Base-by-base conservation (phyloP, 1,140 invertebrate genomes). In the Rhagoletis zephyria region DNA sequence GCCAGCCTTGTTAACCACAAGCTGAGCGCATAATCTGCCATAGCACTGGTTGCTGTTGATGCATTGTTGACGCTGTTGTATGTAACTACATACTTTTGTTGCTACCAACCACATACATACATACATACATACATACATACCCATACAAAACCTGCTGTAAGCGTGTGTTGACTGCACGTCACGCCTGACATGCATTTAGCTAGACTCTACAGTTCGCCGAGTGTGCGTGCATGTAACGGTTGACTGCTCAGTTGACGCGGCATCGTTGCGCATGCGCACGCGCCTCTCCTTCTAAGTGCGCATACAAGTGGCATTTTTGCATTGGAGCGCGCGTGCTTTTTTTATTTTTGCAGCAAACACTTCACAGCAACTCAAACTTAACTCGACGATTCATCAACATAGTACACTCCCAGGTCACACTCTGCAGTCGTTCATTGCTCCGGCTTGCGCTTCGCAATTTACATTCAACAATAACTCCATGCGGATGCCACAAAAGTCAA, bases 131-230 rank as follows among this genome's bases (percentile, higher is more conserved):
- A 30, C 30, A 30, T 30, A 30, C 30, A 30, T 30, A 30, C 30
- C 30, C 30, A 30, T 1, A 30, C 30, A 30, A 30, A 30, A 30
- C 30, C 30, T 30, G 30, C 30, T 30, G 30, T 30, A 30, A 30
- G 30, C 30, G 74, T 48, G 48, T 81, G 45, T 81, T 56, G 74
- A 59, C 48, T 81, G 45, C 48, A 56, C 74, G 74, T 81, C 74
- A 81, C 48, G 74, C 74, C 56, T 81, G 74, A 81, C n/a, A 81
- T 81, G 74, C 74, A 30, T 56, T 81, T 81, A 81, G 74, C 74
- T 14, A 16, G 12, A 6, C 6, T 60, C 59, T 60, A 12, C 59
- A 60, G 40, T 45, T 45, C 2, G n/a, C 0, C 16, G 12, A 14
- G 45, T 51, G 48, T 51, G 74, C 74, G 48, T 30, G 74, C n/a